Evolutionary conservation across 1,140 invertebrate genomes (phyloP).

Genomic region (Brachionus rubens): DNA sequence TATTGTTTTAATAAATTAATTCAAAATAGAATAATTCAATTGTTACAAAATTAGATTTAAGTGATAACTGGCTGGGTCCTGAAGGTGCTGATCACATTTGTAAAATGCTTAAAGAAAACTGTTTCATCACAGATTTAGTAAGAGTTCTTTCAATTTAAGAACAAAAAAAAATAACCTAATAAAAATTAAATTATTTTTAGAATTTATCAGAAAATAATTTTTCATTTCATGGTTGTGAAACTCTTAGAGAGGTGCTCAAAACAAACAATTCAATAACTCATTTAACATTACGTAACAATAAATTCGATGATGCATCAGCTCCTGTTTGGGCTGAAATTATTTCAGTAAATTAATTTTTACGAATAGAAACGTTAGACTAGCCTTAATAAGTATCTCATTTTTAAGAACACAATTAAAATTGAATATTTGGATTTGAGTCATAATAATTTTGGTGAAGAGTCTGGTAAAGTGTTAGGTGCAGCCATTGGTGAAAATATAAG

Average conservation of each 20-base stretch:
- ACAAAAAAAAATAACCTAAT: no score
- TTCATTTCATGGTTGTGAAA: slow-evolving; percentile 15
- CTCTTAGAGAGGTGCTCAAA: slow-evolving; percentile 15
- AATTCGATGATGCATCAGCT: slow-evolving; percentile 24
- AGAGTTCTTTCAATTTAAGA: background rate
- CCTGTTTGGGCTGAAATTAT: slow-evolving; percentile 40
- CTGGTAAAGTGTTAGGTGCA: slow-evolving; percentile 46
- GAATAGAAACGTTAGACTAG: background rate
- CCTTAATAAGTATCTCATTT: background rate
- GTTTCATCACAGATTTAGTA: slow-evolving; percentile 53
- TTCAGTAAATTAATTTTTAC: background rate
- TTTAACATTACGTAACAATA: slow-evolving; percentile 16
- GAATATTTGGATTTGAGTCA: slow-evolving; percentile 42
- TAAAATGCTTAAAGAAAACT: slow-evolving; percentile 52
- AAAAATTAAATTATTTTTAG: background rate
- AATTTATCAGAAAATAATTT: slow-evolving; percentile 43
- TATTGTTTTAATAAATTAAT: slow-evolving; percentile 1
- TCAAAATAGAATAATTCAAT: slow-evolving; percentile 52
- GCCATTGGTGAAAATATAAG: slow-evolving; percentile 57
- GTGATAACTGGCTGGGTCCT: slow-evolving; percentile 53
- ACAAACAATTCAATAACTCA: slow-evolving; percentile 32
- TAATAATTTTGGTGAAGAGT: slow-evolving; percentile 45
- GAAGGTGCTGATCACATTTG: slow-evolving; percentile 50
- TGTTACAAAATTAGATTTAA: slow-evolving; percentile 53
- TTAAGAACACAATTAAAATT: slow-evolving; percentile 42